Evolutionary conservation across 1,140 invertebrate genomes (phyloP).

Genomic region (Drosophila santomea): DNA sequence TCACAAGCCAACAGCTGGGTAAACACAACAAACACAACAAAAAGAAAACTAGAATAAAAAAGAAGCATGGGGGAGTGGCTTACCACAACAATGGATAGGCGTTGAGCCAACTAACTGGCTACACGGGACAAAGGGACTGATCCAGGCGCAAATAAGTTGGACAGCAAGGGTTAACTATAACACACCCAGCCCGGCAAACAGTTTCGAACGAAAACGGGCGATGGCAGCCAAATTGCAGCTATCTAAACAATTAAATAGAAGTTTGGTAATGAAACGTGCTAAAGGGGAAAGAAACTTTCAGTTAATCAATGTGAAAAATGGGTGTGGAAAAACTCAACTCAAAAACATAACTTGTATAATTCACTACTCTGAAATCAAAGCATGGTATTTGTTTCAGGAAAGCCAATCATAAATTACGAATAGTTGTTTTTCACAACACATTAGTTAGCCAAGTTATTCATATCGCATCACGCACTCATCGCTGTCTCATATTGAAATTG

Average conservation of each 20-base stretch:
- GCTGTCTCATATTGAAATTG: conserved; percentile 15
- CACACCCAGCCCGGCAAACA: background rate
- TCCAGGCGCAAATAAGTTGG: conserved; percentile 51
- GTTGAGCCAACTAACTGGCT: conserved; percentile 44
- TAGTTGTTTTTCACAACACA: background rate
- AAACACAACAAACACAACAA: background rate
- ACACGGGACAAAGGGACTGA: conserved; percentile 39
- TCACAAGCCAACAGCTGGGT: background rate
- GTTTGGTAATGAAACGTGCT: background rate
- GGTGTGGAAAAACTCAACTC: background rate
- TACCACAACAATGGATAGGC: conserved; percentile 35
- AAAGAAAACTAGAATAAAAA: background rate
- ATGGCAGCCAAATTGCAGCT: conserved; percentile 35
- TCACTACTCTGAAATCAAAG: too few relatives aligned
- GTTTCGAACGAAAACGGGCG: background rate
- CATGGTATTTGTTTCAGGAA: too few relatives aligned
- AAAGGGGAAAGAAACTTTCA: background rate
- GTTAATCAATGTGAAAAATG: background rate
- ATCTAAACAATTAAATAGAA: background rate
- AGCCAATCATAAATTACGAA: background rate
- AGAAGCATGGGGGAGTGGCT: background rate
- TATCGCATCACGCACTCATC: conserved; percentile 8
- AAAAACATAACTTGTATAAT: background rate
- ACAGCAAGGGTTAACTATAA: conserved; percentile 13
- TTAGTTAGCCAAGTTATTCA: background rate